Percentiles rank a stretch among this genome's conserved stretches.
These are phyloP conservation scores for Urophycis tenuis DNA, from an alignment of 2,797 vertebrate species.

Conservation along the genomic window DNA sequence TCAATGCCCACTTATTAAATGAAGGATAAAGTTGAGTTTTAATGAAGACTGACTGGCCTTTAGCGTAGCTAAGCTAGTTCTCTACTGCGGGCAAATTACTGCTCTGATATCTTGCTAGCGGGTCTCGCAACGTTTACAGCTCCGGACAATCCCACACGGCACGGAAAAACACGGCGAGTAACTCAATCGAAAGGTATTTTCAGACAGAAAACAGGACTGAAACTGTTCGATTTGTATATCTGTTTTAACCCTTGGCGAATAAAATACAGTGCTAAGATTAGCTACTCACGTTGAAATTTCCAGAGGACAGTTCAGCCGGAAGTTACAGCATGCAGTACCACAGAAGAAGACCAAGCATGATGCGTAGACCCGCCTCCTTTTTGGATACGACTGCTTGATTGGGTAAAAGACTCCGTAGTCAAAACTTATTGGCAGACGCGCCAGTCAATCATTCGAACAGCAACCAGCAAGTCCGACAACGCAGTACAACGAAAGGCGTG, in stretches of 20 bases:
- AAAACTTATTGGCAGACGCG: background rate
- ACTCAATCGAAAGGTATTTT: background rate
- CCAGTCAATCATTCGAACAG: background rate
- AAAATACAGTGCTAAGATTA: slow-evolving; percentile 4
- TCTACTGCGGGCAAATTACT: background rate
- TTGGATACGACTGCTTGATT: slow-evolving; percentile 26
- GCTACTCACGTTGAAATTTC: slow-evolving; percentile 66
- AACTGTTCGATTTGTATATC: background rate
- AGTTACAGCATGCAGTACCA: slow-evolving; percentile 29
- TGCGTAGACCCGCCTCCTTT: slow-evolving; percentile 24
- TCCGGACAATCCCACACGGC: background rate
- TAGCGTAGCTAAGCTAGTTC: slow-evolving; percentile 38
- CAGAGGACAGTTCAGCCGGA: slow-evolving; percentile 62
- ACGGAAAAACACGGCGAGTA: background rate
- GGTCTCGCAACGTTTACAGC: background rate
- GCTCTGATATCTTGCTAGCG: background rate
- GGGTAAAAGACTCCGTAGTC: slow-evolving; percentile 1
- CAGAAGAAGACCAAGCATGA: slow-evolving; percentile 26
- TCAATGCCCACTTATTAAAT: background rate
- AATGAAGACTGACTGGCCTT: background rate
- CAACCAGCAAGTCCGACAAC: background rate
- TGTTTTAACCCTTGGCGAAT: background rate
- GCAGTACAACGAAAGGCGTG: background rate
- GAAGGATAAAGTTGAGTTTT: background rate
- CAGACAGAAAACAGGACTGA: background rate